Evolutionary conservation across 2,797 vertebrate genomes (phyloP).

Genomic region (Orientallactaga sibirica): DNA sequence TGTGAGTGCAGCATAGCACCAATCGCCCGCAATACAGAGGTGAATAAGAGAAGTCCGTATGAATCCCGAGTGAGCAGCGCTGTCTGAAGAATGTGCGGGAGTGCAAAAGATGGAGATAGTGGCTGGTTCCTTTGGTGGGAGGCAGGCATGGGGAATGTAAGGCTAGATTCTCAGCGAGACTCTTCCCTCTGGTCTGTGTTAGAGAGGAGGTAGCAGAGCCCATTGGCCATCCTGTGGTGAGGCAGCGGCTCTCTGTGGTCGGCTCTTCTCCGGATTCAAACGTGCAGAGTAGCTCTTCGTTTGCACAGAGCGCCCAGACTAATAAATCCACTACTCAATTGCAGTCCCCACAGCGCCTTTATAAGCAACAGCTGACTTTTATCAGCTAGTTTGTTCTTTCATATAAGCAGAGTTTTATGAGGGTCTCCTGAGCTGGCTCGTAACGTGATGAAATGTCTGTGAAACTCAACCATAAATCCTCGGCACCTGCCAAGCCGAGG

Average conservation of each 20-base stretch:
- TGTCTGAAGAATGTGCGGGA: background rate
- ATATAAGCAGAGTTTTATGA: conserved; percentile 81
- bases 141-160: background rate
- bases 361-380: conserved; percentile 84
- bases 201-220: conserved; percentile 62
- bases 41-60: background rate
- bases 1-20: background rate
- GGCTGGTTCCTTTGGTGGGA: background rate
- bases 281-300: conserved; percentile 65
- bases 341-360: conserved; percentile 73
- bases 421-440: conserved; percentile 80
- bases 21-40: background rate
- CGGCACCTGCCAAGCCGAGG: conserved; percentile 76
- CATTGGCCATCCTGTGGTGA: background rate
- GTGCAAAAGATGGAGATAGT: background rate
- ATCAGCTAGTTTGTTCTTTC: conserved; percentile 80
- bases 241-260: conserved; percentile 74
- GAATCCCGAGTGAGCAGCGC: background rate
- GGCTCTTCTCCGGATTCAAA: conserved; percentile 60
- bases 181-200: conserved; percentile 9
- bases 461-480: conserved; percentile 76
- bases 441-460: conserved; percentile 75
- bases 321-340: conserved; percentile 79
- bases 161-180: background rate
- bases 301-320: conserved; percentile 73